Evolutionary conservation across 37 sponge, comb jelly and placozoan genomes (phyloP).

Genomic region (Hormiphora californensis): DNA sequence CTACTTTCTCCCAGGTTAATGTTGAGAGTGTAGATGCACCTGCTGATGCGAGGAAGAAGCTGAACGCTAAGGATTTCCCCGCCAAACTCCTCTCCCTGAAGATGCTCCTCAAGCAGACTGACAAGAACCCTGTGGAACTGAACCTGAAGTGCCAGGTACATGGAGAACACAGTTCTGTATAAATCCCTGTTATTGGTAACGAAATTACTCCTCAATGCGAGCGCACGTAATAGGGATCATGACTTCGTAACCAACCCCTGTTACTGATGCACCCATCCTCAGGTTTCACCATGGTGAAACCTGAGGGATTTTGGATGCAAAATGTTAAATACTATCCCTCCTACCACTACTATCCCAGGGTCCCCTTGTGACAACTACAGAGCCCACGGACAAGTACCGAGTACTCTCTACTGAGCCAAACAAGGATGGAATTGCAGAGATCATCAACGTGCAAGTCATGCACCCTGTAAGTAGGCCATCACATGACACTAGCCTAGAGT

Average conservation of each 20-base stretch:
- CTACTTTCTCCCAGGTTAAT: too few relatives aligned
- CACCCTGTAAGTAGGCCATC: conserved; percentile 41
- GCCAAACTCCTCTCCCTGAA: conserved; percentile 21
- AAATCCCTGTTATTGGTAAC: too few relatives aligned
- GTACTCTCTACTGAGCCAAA: neutral
- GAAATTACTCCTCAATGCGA: too few relatives aligned
- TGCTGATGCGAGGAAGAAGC: conserved; percentile 37
- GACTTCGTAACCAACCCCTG: too few relatives aligned
- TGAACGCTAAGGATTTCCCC: conserved; percentile 5
- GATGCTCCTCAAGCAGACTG: conserved; percentile 15
- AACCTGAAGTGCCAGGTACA: conserved; percentile 24
- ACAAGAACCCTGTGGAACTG: neutral
- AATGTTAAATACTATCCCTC: too few relatives aligned
- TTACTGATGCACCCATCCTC: too few relatives aligned
- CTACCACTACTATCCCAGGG: too few relatives aligned
- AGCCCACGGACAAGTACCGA: neutral
- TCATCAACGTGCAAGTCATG: conserved; percentile 7
- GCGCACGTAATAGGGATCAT: too few relatives aligned
- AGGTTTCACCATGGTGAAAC: too few relatives aligned
- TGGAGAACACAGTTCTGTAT: too few relatives aligned
- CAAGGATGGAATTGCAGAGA: neutral
- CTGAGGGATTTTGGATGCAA: too few relatives aligned
- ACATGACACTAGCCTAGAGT: too few relatives aligned
- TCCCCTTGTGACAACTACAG: neutral
- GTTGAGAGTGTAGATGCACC: conserved; percentile 48